A percentile compares a stretch with the other conserved stretches of the same genome.
phyloP scores from a whole-genome alignment of 2,113 vertebrate species.

The Gyps fulvus region DNA sequence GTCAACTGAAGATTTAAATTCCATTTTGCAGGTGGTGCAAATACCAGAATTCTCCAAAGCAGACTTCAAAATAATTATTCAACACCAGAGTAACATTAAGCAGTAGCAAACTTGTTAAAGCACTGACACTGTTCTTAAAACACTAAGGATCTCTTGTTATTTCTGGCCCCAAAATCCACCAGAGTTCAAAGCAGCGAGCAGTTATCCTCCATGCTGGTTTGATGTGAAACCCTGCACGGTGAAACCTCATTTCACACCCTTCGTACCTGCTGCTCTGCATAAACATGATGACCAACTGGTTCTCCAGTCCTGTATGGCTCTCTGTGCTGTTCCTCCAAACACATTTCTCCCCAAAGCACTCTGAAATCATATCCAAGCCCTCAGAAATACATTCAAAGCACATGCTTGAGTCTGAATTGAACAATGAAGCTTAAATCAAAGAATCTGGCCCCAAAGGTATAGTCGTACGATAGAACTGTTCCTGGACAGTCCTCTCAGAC shows the following conservation, averaged over 20 bases:
- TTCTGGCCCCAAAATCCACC: not conserved
- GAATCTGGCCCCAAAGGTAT: not conserved
- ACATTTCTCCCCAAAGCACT: not conserved
- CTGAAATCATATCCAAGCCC: not conserved
- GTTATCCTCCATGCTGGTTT: accelerated
- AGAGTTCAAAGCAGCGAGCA: not conserved
- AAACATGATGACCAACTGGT: accelerated
- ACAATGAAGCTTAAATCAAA: not conserved
- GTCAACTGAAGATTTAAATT: not conserved
- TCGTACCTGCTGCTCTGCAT: too few relatives aligned
- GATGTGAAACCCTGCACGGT: not conserved
- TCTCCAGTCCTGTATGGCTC: accelerated
- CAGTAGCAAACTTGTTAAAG: not conserved
- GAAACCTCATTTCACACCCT: not conserved
- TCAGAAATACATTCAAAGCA: not conserved
- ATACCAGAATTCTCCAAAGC: not conserved
- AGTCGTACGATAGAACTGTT: not conserved
- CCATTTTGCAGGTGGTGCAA: not conserved
- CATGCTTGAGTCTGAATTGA: not conserved
- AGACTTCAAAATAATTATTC: not conserved
- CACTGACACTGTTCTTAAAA: not conserved
- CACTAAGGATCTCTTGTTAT: not conserved
- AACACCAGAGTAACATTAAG: too few relatives aligned
- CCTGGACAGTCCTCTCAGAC: not conserved
- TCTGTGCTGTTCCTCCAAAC: not conserved